Evolutionary conservation across 1,140 invertebrate genomes (phyloP).

Genomic region (Leptestheria dahalacensis): DNA sequence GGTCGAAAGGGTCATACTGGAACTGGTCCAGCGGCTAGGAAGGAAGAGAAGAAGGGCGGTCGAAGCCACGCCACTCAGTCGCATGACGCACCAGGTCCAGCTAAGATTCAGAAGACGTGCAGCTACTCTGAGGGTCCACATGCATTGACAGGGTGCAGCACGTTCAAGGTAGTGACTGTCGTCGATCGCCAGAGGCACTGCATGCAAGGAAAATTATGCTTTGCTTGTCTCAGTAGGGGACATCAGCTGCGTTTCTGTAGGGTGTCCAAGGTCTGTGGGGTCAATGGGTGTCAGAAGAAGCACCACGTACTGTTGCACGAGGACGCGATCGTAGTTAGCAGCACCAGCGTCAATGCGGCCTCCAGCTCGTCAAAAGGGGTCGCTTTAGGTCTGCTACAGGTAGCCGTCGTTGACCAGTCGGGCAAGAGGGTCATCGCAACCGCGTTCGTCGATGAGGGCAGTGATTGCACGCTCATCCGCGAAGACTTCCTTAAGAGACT

Average conservation of each 20-base stretch:
- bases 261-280: not conserved
- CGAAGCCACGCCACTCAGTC: not conserved
- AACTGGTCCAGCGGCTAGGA: not conserved
- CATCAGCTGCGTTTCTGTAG: not conserved
- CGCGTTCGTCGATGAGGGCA: not conserved
- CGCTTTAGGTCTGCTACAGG: not conserved
- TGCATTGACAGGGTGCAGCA: not conserved
- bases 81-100: not conserved
- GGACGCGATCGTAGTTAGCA: not conserved
- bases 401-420: not conserved
- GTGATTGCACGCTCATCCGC: not conserved
- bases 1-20: not conserved
- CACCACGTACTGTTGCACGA: not conserved
- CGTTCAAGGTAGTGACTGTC: not conserved
- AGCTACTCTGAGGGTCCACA: constrained; percentile 2
- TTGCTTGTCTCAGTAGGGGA: not conserved
- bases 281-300: not conserved
- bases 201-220: not conserved
- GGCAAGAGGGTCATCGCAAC: not conserved
- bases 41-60: not conserved
- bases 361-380: not conserved
- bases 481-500: not conserved
- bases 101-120: not conserved
- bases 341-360: not conserved
- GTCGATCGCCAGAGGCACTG: not conserved